Evolutionary conservation across 2,113 vertebrate genomes (phyloP), one percentile per base, ranked within the genome.

Genomic region (Meriones unguiculatus): DNA sequence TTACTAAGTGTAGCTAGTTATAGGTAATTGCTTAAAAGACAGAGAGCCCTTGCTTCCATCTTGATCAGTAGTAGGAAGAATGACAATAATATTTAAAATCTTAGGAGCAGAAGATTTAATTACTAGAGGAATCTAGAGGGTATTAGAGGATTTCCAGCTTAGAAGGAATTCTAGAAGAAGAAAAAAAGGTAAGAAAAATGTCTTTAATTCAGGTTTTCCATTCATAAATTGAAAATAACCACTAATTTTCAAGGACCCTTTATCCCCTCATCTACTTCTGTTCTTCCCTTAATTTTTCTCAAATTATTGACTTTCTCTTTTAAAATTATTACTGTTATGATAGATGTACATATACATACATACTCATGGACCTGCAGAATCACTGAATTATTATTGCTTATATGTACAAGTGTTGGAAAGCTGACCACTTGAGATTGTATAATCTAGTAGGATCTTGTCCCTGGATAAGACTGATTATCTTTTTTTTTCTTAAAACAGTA

Each of bases 21-120:
- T 2, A 85, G 8, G 22, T 87, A 85, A 67, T 89, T 94, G 81
- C 85, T 18, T 14, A 92, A 95, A 92, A 81, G 75, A 15, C 41
- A 84, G 20, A 91, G 9, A 77, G 14, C 6, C 69, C 35, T 52
- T 88, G 7, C 80, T 96, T 94, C 24, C 35, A 80, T 70, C 90
- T 97, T 95, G 22, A 62, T 91, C 90, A 93, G 64, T 57, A 64
- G 3, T 7, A 13, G 5, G 59, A 80, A 95, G 30, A 87, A 90
- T n/a, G 41, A 38, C 12, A 62, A 80, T n/a, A 41, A 85, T 94
- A 41, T 59, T 84, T 87, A 94, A 91, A 81, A 84, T 1, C 3
- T 72, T n/a, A 89, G 50, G 5, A 89, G 1, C 1, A 89, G 54
- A 94, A 89, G 4, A 76, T 2, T 64, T 69, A 35, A 65, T 93